A percentile compares a stretch with the other conserved stretches of the same genome.
phyloP scores from a whole-genome alignment of 2,888 invertebrate species.

The Calameuta filiformis region DNA sequence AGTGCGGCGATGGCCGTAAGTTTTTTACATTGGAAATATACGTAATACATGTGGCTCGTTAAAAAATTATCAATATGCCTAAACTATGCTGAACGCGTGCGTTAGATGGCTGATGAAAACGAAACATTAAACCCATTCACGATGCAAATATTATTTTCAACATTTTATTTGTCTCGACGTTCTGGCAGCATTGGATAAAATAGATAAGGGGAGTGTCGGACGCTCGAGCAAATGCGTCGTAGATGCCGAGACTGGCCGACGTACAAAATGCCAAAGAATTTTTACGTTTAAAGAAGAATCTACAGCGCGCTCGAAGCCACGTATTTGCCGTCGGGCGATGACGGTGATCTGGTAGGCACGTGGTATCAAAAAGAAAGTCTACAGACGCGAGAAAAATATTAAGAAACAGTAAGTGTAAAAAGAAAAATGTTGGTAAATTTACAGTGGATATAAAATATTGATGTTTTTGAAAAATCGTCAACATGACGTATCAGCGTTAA shows the following conservation, averaged over 20 bases:
- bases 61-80: background rate
- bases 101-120: background rate
- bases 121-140: background rate
- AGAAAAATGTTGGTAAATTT: no score
- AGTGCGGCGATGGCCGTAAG: background rate
- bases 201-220: background rate
- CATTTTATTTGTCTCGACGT: background rate
- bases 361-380: background rate
- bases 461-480: no score
- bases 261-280: background rate
- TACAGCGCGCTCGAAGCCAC: background rate
- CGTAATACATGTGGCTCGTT: background rate
- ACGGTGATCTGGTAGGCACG: background rate
- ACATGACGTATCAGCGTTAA: no score
- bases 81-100: background rate
- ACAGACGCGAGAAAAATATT: background rate
- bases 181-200: background rate
- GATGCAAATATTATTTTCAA: slow-evolving; percentile 10
- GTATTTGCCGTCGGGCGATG: background rate
- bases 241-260: background rate
- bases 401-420: background rate
- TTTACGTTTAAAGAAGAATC: background rate
- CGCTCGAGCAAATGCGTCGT: background rate
- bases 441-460: no score
- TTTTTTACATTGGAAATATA: background rate